Evolutionary conservation across 2,113 vertebrate species (phyloP).

Genomic region (Mobula birostris): DNA sequence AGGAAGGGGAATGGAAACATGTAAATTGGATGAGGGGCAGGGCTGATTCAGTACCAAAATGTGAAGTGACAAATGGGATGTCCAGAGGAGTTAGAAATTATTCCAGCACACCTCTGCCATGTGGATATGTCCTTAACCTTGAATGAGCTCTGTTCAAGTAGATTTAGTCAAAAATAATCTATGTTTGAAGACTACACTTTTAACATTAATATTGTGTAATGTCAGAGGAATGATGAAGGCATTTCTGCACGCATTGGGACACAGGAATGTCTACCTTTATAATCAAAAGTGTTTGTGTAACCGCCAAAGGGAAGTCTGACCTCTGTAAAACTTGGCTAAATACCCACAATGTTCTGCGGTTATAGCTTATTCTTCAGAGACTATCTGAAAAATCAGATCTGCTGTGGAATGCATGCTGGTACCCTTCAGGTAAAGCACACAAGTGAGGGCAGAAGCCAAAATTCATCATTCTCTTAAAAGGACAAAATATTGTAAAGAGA

Average conservation of each 20-base stretch:
- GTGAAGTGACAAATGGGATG: too few species aligned
- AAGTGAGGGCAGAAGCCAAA: constrained; percentile 8
- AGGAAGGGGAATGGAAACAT: background rate
- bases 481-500: background rate
- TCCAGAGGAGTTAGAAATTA: too few species aligned
- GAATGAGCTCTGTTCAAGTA: background rate
- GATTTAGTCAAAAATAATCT: background rate
- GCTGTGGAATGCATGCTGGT: constrained; percentile 35
- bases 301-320: background rate
- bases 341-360: background rate
- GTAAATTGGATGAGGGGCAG: background rate
- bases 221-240: background rate
- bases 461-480: constrained; percentile 13
- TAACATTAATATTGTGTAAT: background rate
- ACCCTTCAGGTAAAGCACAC: background rate
- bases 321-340: background rate
- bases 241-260: background rate
- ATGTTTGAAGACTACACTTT: background rate
- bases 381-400: constrained; percentile 10
- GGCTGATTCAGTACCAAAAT: background rate
- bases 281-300: background rate
- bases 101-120: too few species aligned
- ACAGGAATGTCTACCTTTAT: background rate
- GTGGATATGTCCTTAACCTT: background rate
- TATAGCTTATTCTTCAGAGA: background rate